Base-by-base conservation (phyloP, 2,113 vertebrate species). In the Melanerpes formicivorus region DNA sequence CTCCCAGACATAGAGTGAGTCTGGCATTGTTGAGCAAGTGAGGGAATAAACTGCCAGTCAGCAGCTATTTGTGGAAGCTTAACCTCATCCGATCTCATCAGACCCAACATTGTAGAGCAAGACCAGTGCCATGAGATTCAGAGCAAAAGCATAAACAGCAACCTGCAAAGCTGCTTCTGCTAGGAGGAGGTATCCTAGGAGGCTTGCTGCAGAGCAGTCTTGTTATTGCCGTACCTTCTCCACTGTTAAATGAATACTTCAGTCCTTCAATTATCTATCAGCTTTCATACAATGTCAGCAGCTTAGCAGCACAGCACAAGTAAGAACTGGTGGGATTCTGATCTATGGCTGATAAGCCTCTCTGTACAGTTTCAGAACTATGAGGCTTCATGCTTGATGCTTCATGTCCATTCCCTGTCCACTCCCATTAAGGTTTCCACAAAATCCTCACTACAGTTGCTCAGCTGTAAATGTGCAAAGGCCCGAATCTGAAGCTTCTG, bases 41-140 rank as follows among this genome's bases (percentile, higher is more conserved):
- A 90, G 82, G 63, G 82, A 93, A 91, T 90, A 93, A 90, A 85
- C 69, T 91, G 77, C 73, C 80, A 94, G 86, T 93, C 92, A 95
- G 80, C 83, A 94, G 86, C 80, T 90, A 79, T 88, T 86, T 40
- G 34, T 76, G 77, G 83, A 85, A 95, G 63, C 86, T 95, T 93
- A 94, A 93, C 90, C 66, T 84, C 90, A 81, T 88, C 77, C n/a
- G 6, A 54, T 93, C 59, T 81, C 83, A 92, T 95, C 90, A 90
- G 63, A 71, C 55, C 86, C 80, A 94, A 88, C 54, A 30, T 2
- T 32, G 54, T 26, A 66, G 30, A 94, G 86, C 86, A 90, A 95
- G 63, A 93, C 80, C 71, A 84, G 40, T 79, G 77, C 86, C 80
- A 66, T 40, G 76, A 94, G 71, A 93, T 78, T 73, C 4, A 2